Base-by-base conservation (phyloP, 2,113 vertebrate genomes). In the Paraplagusia blochii region DNA sequence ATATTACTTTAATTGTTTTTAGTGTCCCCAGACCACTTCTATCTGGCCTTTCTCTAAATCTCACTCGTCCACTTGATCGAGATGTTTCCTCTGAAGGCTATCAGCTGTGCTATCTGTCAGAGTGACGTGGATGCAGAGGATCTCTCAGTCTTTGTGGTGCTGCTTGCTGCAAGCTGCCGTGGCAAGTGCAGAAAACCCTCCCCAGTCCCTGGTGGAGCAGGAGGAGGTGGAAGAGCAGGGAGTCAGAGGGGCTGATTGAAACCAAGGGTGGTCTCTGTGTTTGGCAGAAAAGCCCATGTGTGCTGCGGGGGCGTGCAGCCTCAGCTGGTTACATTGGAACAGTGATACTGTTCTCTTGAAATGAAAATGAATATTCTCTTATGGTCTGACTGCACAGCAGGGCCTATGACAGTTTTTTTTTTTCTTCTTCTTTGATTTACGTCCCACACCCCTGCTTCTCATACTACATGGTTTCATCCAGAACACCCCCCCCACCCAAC, bases 31-130 rank as follows among this genome's bases (percentile, higher is more conserved):
- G 70, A 90, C 88, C 82, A 12, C 87, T 89, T 80, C 63, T 77
- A 82, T 80, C 84, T 29, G 22, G 79, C 83, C 46, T 58, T 59
- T 86, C 84, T 83, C 83, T 88, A 66, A 74, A 77, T 87, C 78
- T 72, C 87, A 85, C 87, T 89, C 85, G 89, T 78, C 77, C 84
- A 74, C 53, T 59, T 63, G 86, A 86, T 85, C 83, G 89, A 76
- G 74, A 87, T 89, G 83, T 69, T 87, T 85, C 87, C 86, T 85
- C 89, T 86, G 86, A 84, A 50, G 58, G 81, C 92, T 94, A 95
- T 97, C 93, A 95, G 92, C 89, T 92, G 88, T 74, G 90, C 93
- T 97, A 93, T 92, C 92, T 92, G 94, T 95, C 94, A 96, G 93
- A 92, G 89, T 88, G 90, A 87, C 90, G 92, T 88, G 88, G 82